Evolutionary conservation across 2,888 invertebrate species (phyloP).

Genomic region (Amphiduros pacificus): DNA sequence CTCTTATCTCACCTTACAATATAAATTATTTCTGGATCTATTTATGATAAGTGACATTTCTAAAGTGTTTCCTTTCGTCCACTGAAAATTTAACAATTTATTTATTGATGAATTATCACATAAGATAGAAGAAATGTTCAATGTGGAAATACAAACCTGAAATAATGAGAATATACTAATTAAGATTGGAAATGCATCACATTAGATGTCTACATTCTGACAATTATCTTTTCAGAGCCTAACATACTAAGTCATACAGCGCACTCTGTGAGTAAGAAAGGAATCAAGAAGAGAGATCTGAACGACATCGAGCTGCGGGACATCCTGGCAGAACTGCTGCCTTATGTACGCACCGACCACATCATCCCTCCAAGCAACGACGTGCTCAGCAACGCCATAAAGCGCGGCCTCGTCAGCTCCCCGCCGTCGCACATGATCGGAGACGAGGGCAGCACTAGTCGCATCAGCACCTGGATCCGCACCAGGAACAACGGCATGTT

Average conservation of each 20-base stretch:
- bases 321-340: constrained; percentile 80
- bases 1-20: too few relatives aligned
- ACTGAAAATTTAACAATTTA: too few relatives aligned
- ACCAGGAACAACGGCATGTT: constrained; percentile 57
- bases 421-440: constrained; percentile 82
- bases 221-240: constrained; percentile 72
- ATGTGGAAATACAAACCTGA: too few relatives aligned
- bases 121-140: too few relatives aligned
- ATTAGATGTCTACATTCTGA: too few relatives aligned
- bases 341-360: constrained; percentile 86
- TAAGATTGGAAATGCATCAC: background rate
- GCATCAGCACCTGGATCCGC: constrained; percentile 54
- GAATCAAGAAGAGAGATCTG: constrained; percentile 76
- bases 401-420: constrained; percentile 77
- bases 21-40: too few relatives aligned
- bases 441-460: constrained; percentile 66
- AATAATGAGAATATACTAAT: too few relatives aligned
- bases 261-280: constrained; percentile 86
- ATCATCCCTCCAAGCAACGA: constrained; percentile 76
- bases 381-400: constrained; percentile 65
- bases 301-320: constrained; percentile 85
- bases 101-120: too few relatives aligned
- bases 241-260: constrained; percentile 88
- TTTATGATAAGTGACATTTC: too few relatives aligned
- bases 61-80: too few relatives aligned